These are phyloP conservation scores for Pampusana beccarii DNA, from an alignment of 2,113 vertebrate species.

Conservation along the genomic window DNA sequence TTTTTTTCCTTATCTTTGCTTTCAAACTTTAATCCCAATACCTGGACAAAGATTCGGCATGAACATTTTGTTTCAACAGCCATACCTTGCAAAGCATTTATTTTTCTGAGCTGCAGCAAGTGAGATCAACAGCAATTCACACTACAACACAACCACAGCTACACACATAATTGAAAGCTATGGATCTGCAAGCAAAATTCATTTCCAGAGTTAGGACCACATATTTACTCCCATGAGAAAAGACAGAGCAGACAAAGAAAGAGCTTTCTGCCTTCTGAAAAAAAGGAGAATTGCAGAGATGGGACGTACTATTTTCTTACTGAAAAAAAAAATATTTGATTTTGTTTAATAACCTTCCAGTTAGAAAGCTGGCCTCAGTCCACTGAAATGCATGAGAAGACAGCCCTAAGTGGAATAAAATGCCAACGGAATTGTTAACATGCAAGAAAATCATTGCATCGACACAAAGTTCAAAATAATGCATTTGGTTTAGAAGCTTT, in stretches of 20 bases:
- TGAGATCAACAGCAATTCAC: conserved; percentile 37
- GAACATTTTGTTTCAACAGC: not conserved
- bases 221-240: not conserved
- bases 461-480: not conserved
- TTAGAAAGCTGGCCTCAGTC: conserved; percentile 13
- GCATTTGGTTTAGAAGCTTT: not conserved
- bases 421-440: not conserved
- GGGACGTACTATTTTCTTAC: not conserved
- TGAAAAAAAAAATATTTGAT: not conserved
- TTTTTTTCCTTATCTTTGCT: not conserved
- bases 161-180: not conserved
- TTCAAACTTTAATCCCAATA: not conserved
- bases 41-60: not conserved
- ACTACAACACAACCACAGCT: not conserved
- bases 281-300: not conserved
- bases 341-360: not conserved
- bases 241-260: not conserved
- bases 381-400: conserved; percentile 15
- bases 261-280: not conserved
- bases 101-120: conserved; percentile 10
- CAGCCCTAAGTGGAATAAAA: conserved; percentile 17
- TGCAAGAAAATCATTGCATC: not conserved
- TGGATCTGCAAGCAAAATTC: conserved; percentile 36
- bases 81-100: not conserved
- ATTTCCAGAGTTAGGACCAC: not conserved